Evolutionary conservation across 2,113 vertebrate genomes (phyloP).

Genomic region (Peromyscus californicus): DNA sequence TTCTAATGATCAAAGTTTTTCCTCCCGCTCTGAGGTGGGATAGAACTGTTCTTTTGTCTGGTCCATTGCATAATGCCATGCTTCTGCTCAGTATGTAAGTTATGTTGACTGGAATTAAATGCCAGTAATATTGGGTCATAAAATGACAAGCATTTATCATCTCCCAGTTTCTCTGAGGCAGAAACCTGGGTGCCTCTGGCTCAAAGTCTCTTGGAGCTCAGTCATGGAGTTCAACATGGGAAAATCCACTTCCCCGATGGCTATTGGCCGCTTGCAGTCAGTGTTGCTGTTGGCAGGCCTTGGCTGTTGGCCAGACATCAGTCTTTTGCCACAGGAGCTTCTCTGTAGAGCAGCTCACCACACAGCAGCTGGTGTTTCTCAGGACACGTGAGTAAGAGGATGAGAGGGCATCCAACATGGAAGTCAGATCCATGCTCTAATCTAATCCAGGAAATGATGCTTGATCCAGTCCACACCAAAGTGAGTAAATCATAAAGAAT

Average conservation of each 20-base stretch:
- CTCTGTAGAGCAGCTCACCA: background rate
- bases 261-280: background rate
- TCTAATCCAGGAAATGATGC: background rate
- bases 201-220: background rate
- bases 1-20: background rate
- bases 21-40: background rate
- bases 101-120: background rate
- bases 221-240: background rate
- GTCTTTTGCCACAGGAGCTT: background rate
- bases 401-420: background rate
- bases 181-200: background rate
- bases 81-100: background rate
- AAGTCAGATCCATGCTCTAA: background rate
- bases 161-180: background rate
- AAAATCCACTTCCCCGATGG: background rate
- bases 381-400: background rate
- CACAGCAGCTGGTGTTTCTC: background rate
- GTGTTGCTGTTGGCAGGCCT: background rate
- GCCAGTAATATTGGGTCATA: background rate
- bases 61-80: background rate
- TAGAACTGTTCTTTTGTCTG: background rate
- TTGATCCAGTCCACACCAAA: background rate
- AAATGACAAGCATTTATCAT: background rate
- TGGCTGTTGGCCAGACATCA: background rate
- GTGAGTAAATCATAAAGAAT: background rate